These are phyloP conservation scores for Nothoprocta pentlandii DNA, from an alignment of 2,113 vertebrate species.

Conservation along the genomic window DNA sequence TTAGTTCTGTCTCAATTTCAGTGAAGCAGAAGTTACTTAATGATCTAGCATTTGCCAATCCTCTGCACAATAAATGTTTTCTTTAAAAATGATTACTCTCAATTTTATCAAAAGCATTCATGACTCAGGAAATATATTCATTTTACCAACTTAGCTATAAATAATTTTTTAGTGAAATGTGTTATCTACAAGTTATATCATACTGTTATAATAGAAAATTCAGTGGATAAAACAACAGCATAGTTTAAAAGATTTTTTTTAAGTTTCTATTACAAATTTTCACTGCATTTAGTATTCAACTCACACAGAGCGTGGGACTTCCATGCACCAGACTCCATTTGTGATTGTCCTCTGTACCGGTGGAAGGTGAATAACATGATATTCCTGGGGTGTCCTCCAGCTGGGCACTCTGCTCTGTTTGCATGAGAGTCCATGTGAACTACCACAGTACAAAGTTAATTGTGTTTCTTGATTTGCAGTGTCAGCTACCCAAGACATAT, in stretches of 20 bases:
- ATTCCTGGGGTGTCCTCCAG: background rate
- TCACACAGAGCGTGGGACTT: background rate
- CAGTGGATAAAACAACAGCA: background rate
- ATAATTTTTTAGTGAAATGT: background rate
- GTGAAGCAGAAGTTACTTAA: background rate
- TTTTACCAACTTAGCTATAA: background rate
- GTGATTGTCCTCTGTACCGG: background rate
- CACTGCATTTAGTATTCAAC: background rate
- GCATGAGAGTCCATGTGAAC: background rate
- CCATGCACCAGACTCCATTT: rapidly evolving
- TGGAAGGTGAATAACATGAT: background rate
- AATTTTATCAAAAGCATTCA: background rate
- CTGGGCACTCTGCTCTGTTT: background rate
- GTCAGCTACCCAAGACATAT: background rate
- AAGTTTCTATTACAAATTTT: background rate
- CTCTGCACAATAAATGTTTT: background rate
- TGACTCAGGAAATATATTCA: background rate
- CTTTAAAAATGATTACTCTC: background rate
- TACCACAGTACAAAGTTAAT: background rate
- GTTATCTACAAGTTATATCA: background rate
- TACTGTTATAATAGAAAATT: background rate
- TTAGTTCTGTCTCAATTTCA: background rate
- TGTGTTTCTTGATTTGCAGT: rapidly evolving
- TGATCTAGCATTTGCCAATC: background rate
- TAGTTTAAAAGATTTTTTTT: background rate